These are phyloP conservation scores for Cuculus canorus DNA, from an alignment of 2,797 vertebrate species.

Conservation along the genomic window DNA sequence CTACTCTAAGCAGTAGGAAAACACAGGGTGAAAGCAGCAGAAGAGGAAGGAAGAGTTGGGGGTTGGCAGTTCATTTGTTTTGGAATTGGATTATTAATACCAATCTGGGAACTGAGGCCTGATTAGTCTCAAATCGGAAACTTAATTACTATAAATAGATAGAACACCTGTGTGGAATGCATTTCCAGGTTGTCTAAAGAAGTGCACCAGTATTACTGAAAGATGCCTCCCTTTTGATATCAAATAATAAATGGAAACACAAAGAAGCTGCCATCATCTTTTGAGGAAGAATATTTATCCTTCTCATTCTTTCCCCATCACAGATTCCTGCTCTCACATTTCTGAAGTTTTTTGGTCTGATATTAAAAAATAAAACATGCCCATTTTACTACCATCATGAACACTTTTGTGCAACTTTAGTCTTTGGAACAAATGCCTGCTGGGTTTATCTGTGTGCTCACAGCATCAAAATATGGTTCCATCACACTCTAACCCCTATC, in stretches of 20 bases:
- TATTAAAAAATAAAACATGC: neutral
- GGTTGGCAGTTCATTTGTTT: neutral
- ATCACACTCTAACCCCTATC: neutral
- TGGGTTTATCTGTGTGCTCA: neutral
- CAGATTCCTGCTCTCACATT: neutral
- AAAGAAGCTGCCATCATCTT: neutral
- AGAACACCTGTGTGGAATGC: neutral
- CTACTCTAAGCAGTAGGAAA: neutral
- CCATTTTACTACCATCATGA: neutral
- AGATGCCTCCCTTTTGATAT: neutral
- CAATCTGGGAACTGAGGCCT: neutral
- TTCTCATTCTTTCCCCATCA: neutral
- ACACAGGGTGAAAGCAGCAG: neutral
- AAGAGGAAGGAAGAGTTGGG: neutral
- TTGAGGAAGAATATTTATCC: neutral
- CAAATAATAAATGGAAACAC: neutral
- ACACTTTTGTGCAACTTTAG: neutral
- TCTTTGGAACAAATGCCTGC: neutral
- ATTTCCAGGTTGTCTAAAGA: neutral
- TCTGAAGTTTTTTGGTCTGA: neutral
- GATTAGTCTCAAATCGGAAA: neutral
- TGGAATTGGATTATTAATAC: neutral
- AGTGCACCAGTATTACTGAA: neutral
- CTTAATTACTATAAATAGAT: neutral
- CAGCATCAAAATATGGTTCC: neutral